Evolutionary conservation across 2,113 vertebrate genomes (phyloP).

Genomic region (Oreochromis spilurus): DNA sequence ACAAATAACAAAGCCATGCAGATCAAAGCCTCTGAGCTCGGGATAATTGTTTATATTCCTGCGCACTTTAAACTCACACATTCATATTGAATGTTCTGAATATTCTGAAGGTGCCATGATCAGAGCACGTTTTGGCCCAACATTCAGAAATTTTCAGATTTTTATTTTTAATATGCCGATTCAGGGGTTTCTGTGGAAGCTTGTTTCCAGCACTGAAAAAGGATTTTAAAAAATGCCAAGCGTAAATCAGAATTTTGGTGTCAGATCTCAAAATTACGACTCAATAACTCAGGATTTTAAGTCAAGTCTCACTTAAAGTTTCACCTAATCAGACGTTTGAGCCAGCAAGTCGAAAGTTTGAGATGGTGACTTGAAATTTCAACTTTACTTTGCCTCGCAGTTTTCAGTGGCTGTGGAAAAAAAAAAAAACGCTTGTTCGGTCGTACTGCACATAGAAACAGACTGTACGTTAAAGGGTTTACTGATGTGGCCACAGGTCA

Average conservation of each 20-base stretch:
- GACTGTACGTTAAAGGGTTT: background rate
- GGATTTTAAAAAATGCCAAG: background rate
- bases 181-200: background rate
- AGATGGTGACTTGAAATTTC: background rate
- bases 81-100: background rate
- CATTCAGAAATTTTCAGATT: background rate
- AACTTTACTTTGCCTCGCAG: background rate
- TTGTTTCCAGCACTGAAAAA: background rate
- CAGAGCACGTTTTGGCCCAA: background rate
- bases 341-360: background rate
- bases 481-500: background rate
- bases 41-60: background rate
- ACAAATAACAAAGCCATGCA: background rate
- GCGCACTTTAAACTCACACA: slow-evolving; percentile 38
- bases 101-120: background rate
- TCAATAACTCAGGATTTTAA: background rate
- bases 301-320: background rate
- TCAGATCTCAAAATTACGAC: background rate
- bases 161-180: background rate
- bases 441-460: background rate
- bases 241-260: background rate
- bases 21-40: slow-evolving; percentile 11
- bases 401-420: background rate
- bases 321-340: background rate
- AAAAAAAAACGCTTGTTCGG: background rate